Evolutionary conservation across 2,888 invertebrate genomes (phyloP).

Genomic region (Pedicia rivosa): DNA sequence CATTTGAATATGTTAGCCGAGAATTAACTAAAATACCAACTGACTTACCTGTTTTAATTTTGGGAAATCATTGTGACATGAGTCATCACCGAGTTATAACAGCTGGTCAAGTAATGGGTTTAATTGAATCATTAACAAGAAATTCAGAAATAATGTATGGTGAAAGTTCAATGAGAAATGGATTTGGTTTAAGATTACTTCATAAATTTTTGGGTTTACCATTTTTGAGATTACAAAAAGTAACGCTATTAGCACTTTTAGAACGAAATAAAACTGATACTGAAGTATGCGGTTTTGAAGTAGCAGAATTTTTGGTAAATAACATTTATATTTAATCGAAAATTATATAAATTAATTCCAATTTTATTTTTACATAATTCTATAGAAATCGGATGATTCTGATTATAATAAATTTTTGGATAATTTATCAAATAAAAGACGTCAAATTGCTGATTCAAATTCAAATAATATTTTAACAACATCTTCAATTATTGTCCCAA

Average conservation of each 20-base stretch:
- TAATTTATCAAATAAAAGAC: conserved; percentile 52
- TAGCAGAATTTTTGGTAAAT: conserved; percentile 53
- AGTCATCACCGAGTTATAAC: conserved; percentile 83
- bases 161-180: conserved; percentile 90
- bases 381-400: conserved; percentile 50
- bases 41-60: conserved; percentile 68
- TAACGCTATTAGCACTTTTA: conserved; percentile 65
- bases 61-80: conserved; percentile 95
- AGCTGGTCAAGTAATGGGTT: conserved; percentile 50
- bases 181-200: conserved; percentile 79
- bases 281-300: conserved; percentile 53
- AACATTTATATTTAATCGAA: background rate
- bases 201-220: conserved; percentile 94
- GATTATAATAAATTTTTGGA: conserved; percentile 61
- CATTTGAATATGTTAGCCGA: conserved; percentile 84
- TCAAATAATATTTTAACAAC: conserved; percentile 33
- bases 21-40: conserved; percentile 68
- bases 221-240: conserved; percentile 76
- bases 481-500: conserved; percentile 31
- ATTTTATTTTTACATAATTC: conserved; percentile 9
- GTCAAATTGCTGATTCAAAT: conserved; percentile 51
- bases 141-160: conserved; percentile 64
- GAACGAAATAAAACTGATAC: conserved; percentile 74
- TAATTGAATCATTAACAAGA: conserved; percentile 40
- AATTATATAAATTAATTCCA: background rate